These are phyloP conservation scores for Apus apus DNA, from an alignment of 2,113 vertebrate species.

Conservation along the genomic window DNA sequence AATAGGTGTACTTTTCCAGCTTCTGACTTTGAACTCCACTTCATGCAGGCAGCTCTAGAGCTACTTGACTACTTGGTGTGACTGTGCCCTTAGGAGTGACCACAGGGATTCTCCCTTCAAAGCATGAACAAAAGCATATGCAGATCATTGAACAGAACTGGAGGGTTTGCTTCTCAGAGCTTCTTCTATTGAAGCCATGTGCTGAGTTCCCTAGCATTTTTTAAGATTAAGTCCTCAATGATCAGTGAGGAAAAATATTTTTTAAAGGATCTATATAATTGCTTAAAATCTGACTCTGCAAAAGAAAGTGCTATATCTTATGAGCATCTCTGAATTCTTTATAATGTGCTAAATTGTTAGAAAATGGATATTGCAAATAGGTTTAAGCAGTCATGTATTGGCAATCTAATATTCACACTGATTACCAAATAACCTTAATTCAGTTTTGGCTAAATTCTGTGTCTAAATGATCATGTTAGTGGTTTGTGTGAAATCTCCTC, in stretches of 20 bases:
- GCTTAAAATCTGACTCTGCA: neutral
- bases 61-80: neutral
- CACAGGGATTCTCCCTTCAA: neutral
- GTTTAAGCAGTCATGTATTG: neutral
- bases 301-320: neutral
- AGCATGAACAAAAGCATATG: neutral
- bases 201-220: neutral
- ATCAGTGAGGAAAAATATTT: neutral
- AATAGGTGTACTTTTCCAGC: neutral
- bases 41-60: neutral
- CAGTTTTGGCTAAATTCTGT: neutral
- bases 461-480: neutral
- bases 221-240: neutral
- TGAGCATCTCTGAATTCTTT: neutral
- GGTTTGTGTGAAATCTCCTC: neutral
- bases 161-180: neutral
- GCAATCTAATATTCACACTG: neutral
- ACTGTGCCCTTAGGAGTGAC: neutral
- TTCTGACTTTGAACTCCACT: neutral
- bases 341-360: neutral
- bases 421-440: neutral
- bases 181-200: neutral
- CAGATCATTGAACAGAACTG: neutral
- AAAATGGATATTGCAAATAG: neutral
- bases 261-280: neutral